These are phyloP conservation scores for Cremastinae sp. DNA, from an alignment of 2,888 invertebrate genomes.

Conservation along the genomic window DNA sequence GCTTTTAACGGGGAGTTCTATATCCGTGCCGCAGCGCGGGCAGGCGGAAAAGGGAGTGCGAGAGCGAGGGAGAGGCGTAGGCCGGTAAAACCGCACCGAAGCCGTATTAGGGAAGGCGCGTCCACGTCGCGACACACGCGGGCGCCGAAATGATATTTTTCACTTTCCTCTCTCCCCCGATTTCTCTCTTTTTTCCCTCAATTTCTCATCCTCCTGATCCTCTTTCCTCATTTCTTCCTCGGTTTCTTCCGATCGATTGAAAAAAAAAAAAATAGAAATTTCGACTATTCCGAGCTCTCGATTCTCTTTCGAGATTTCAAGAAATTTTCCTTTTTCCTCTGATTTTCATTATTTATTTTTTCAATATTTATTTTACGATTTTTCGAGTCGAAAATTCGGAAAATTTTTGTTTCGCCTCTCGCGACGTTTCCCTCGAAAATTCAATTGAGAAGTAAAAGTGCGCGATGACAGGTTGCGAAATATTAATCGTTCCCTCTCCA, in stretches of 20 bases:
- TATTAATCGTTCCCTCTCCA: too few relatives aligned
- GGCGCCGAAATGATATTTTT: slow-evolving; percentile 81
- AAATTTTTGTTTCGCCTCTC: background rate
- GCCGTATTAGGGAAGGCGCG: slow-evolving; percentile 79
- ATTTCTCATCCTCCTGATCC: slow-evolving; percentile 46
- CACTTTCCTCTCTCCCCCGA: slow-evolving; percentile 63
- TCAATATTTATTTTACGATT: too few relatives aligned
- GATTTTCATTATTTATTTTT: background rate
- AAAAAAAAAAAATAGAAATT: background rate
- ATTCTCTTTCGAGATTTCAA: background rate
- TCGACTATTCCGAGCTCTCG: background rate
- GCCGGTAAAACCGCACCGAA: slow-evolving; percentile 70
- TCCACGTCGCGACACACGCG: slow-evolving; percentile 79
- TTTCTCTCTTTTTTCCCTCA: slow-evolving; percentile 53
- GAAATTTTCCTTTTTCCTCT: too few relatives aligned
- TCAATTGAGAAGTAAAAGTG: too few relatives aligned
- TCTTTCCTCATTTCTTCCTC: slow-evolving; percentile 46
- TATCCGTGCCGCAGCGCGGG: slow-evolving; percentile 44
- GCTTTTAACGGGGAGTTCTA: slow-evolving; percentile 56
- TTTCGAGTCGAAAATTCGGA: background rate
- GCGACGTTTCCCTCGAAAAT: background rate
- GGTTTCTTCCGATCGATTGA: background rate
- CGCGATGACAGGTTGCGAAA: too few relatives aligned
- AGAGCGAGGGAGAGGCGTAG: slow-evolving; percentile 66
- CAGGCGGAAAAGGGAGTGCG: slow-evolving; percentile 33